Percentiles rank a stretch among this genome's conserved stretches.
These are phyloP conservation scores for Pampusana beccarii DNA, from an alignment of 2,113 vertebrate genomes.

Conservation along the genomic window DNA sequence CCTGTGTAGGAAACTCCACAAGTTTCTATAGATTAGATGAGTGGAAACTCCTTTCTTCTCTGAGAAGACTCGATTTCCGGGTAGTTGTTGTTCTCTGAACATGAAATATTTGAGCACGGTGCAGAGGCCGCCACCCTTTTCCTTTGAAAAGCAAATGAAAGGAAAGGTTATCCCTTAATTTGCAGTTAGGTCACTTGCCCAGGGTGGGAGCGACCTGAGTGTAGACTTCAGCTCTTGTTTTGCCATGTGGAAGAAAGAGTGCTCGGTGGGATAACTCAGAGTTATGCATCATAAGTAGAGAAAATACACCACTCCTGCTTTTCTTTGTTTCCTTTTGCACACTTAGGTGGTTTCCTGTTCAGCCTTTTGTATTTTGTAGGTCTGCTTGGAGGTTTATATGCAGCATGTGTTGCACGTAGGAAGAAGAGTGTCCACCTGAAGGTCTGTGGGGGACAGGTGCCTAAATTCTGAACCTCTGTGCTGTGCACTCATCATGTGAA, in stretches of 20 bases:
- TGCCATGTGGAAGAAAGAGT: background rate
- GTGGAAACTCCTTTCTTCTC: background rate
- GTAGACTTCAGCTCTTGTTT: background rate
- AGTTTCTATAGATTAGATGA: background rate
- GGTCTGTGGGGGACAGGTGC: background rate
- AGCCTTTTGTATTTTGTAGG: background rate
- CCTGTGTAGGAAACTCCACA: background rate
- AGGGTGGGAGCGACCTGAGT: background rate
- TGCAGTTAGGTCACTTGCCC: background rate
- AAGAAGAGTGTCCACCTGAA: background rate
- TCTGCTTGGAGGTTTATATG: background rate
- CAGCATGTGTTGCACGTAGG: background rate
- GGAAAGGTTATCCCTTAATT: background rate
- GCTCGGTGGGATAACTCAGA: background rate
- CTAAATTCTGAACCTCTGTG: background rate
- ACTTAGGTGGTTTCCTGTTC: background rate
- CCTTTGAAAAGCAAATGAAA: background rate
- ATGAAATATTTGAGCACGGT: background rate
- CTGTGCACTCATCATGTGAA: background rate
- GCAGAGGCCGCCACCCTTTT: background rate
- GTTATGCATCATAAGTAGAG: background rate
- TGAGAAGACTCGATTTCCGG: background rate
- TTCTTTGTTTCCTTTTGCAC: background rate
- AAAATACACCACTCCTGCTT: background rate
- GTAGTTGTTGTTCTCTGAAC: background rate